These are phyloP conservation scores for Trematomus loennbergii DNA, from an alignment of 2,113 vertebrate genomes.

Conservation along the genomic window DNA sequence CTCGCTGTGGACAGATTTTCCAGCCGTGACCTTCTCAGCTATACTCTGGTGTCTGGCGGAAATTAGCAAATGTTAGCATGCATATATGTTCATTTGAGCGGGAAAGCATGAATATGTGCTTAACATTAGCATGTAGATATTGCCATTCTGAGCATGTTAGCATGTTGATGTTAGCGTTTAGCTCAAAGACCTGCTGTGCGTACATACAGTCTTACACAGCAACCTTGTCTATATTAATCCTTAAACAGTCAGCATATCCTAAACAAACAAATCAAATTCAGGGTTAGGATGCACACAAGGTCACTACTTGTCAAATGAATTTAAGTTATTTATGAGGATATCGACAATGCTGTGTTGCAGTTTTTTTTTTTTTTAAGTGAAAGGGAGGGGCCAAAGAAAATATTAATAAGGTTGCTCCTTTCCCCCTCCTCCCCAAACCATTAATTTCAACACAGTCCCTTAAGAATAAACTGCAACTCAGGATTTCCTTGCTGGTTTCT, in stretches of 20 bases:
- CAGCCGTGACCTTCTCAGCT: too few relatives aligned
- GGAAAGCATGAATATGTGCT: not conserved
- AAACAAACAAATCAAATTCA: not conserved
- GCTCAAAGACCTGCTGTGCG: not conserved
- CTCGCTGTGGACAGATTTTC: too few relatives aligned
- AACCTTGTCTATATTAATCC: not conserved
- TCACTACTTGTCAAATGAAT: not conserved
- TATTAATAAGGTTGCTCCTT: not conserved
- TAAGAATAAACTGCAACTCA: not conserved
- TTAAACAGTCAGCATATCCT: not conserved
- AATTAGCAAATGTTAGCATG: not conserved
- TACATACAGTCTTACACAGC: not conserved
- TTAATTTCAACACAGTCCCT: not conserved
- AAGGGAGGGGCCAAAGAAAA: too few relatives aligned
- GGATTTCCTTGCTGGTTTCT: not conserved
- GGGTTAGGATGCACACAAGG: not conserved
- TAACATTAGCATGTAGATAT: not conserved
- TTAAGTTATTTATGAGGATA: not conserved
- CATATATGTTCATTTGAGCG: not conserved
- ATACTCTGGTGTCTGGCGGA: not conserved
- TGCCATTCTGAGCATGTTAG: not conserved
- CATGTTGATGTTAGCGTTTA: not conserved
- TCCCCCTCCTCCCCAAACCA: not conserved
- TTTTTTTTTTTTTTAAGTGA: not conserved
- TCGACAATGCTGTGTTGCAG: not conserved